Evolutionary conservation across 2,113 vertebrate species (phyloP).

Genomic region (Rhabdomys dilectus): DNA sequence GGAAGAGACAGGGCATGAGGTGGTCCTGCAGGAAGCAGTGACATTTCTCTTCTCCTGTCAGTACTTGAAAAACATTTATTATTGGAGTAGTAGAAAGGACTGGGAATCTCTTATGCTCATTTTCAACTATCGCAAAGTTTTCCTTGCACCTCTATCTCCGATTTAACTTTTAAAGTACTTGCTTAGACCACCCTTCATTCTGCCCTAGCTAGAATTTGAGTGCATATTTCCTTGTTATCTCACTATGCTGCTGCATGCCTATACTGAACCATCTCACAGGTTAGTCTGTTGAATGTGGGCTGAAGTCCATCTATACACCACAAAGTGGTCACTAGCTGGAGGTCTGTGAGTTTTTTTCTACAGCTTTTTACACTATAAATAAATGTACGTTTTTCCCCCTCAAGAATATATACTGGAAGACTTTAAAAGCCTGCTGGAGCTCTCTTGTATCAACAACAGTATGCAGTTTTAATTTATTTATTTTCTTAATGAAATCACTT

Average conservation of each 20-base stretch:
- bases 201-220: neutral
- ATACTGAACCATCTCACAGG: conserved; percentile 50
- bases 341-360: conserved; percentile 68
- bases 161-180: conserved; percentile 45
- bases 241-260: neutral
- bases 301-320: conserved; percentile 51
- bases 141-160: neutral
- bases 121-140: conserved; percentile 23
- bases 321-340: conserved; percentile 67
- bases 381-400: conserved; percentile 66
- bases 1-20: conserved; percentile 46
- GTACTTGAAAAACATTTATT: conserved; percentile 59
- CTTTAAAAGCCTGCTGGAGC: conserved; percentile 51
- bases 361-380: conserved; percentile 69
- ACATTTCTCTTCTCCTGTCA: conserved; percentile 70
- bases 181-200: neutral
- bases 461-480: conserved; percentile 50
- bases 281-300: conserved; percentile 62
- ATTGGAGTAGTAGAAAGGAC: conserved; percentile 2
- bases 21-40: conserved; percentile 50
- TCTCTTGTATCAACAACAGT: conserved; percentile 61
- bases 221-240: conserved; percentile 14
- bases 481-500: conserved; percentile 66
- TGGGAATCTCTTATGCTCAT: conserved; percentile 54
- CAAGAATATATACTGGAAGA: conserved; percentile 65